A percentile compares a stretch with the other conserved stretches of the same genome.
These are phyloP conservation scores for Melanostoma mellinum DNA, from an alignment of 2,888 invertebrate species.

Conservation along the genomic window DNA sequence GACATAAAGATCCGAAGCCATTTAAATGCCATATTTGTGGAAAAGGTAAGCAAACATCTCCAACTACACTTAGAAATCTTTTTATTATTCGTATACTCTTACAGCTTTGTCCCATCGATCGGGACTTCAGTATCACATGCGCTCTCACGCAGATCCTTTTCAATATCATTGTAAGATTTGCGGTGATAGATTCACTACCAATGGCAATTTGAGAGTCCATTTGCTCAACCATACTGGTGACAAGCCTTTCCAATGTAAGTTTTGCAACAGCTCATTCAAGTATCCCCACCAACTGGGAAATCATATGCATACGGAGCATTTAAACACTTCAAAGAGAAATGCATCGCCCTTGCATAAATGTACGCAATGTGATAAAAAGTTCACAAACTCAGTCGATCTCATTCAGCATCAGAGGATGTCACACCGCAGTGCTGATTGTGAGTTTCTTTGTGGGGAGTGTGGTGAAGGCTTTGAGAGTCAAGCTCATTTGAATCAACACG, in stretches of 20 bases:
- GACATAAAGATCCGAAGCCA: constrained; percentile 74
- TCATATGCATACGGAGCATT: constrained; percentile 62
- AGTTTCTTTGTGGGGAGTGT: constrained; percentile 60
- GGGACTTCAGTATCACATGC: constrained; percentile 72
- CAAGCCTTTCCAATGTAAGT: constrained; percentile 65
- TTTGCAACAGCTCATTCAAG: constrained; percentile 60
- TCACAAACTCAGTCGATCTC: constrained; percentile 40
- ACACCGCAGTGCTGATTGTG: constrained; percentile 43
- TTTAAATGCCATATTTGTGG: constrained; percentile 75
- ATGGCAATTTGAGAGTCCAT: constrained; percentile 60
- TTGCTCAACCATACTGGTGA: constrained; percentile 56
- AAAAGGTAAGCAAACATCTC: constrained; percentile 57
- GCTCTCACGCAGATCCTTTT: constrained; percentile 58
- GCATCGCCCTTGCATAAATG: constrained; percentile 17
- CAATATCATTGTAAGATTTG: constrained; percentile 67
- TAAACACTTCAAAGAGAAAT: constrained; percentile 24
- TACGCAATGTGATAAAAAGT: constrained; percentile 40
- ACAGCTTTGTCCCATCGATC: constrained; percentile 74
- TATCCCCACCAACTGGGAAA: constrained; percentile 57
- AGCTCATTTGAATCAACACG: constrained; percentile 50
- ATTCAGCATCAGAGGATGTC: constrained; percentile 46
- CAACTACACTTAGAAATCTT: background rate
- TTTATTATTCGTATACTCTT: background rate
- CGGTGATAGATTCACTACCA: constrained; percentile 65
- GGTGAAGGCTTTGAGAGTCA: constrained; percentile 47